Evolutionary conservation across 2,113 vertebrate genomes (phyloP).

Genomic region (Siphamia tubifer): DNA sequence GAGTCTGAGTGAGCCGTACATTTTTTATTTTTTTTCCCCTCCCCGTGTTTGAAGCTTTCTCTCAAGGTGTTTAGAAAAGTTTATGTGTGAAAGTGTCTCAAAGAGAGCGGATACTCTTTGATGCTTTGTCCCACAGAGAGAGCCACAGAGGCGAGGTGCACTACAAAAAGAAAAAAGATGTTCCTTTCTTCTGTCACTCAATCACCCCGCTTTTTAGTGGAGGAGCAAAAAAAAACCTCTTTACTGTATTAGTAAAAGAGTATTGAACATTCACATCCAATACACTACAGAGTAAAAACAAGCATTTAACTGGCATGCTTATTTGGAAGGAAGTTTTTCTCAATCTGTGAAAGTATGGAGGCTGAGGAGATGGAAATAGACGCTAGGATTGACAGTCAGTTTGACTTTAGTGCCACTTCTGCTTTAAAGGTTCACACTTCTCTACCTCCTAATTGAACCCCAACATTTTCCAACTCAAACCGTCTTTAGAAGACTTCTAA

Average conservation of each 20-base stretch:
- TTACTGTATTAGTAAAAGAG: conserved; percentile 38
- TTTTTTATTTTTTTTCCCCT: background rate
- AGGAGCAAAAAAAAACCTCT: conserved; percentile 32
- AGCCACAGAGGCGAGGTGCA: conserved; percentile 42
- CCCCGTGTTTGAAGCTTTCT: conserved; percentile 42
- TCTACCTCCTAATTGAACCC: no score
- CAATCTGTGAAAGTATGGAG: background rate
- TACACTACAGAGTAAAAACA: conserved; percentile 22
- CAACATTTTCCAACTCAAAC: no score
- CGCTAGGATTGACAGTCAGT: background rate
- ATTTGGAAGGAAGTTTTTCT: conserved; percentile 24
- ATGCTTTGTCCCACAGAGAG: conserved; percentile 68
- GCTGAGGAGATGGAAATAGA: background rate
- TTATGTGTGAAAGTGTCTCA: conserved; percentile 64
- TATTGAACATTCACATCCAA: conserved; percentile 39
- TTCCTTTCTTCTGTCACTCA: conserved; percentile 68
- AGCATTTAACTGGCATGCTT: conserved; percentile 8
- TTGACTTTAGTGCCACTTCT: no score
- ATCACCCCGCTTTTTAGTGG: conserved; percentile 25
- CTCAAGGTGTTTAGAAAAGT: conserved; percentile 60
- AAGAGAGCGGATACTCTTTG: conserved; percentile 65
- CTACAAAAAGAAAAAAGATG: conserved; percentile 29
- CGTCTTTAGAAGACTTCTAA: no score
- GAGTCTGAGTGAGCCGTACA: background rate
- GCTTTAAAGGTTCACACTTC: no score